Evolutionary conservation across 2,888 invertebrate genomes (phyloP).

Genomic region (Omphaloscelis lunosa): DNA sequence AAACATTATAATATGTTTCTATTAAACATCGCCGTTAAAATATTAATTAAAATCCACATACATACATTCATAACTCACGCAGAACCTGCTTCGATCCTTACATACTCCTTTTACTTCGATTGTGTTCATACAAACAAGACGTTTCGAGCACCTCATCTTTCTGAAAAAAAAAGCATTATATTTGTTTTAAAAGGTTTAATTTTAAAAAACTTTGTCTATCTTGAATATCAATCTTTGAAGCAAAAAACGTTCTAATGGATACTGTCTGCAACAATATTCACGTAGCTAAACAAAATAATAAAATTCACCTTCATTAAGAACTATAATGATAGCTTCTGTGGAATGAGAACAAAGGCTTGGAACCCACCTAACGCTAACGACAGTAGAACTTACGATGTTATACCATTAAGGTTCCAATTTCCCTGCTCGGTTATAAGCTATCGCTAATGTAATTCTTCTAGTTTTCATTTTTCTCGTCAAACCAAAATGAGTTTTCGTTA

Average conservation of each 20-base stretch:
- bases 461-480: slow-evolving; percentile 52
- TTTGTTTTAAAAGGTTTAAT: background rate
- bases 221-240: background rate
- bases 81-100: background rate
- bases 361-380: slow-evolving; percentile 66
- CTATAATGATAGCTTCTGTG: slow-evolving; percentile 53
- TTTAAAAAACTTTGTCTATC: background rate
- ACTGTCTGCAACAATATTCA: slow-evolving; percentile 17
- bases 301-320: slow-evolving; percentile 50
- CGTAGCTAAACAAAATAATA: slow-evolving; percentile 39
- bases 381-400: slow-evolving; percentile 50
- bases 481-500: slow-evolving; percentile 63
- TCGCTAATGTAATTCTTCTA: slow-evolving; percentile 56
- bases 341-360: slow-evolving; percentile 63
- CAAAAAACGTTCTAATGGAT: slow-evolving; percentile 17
- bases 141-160: background rate
- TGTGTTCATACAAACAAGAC: background rate
- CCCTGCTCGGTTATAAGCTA: slow-evolving; percentile 49
- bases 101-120: background rate
- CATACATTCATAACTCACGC: background rate
- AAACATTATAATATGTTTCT: background rate
- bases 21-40: background rate
- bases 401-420: slow-evolving; percentile 56
- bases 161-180: background rate
- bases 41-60: background rate